Evolutionary conservation across 2,888 invertebrate species (phyloP), one percentile per base, ranked within the genome.

Genomic region (Orthonevra nobilis): DNA sequence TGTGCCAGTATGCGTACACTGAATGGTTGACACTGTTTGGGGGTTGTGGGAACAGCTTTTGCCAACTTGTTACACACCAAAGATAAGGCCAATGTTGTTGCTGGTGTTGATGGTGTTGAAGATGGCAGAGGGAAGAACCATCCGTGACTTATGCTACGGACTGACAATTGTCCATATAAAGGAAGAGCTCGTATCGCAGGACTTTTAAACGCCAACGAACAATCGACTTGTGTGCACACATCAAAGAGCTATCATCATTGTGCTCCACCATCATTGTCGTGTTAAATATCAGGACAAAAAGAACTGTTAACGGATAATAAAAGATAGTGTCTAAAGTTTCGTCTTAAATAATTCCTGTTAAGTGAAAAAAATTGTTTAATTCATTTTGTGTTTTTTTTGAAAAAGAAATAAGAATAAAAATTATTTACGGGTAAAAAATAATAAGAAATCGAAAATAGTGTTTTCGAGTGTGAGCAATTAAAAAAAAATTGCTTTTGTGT

Each of bases 41-140:
- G 30, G 34, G 10, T 28, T 42, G 30, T 42, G 23, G 7, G 44
- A 61, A 56, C 34, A 61, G 72, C 73, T 73, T 79, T 73, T 56
- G 44, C 73, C 79, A 79, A 79, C 79, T 79, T 79, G 79, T 79
- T 79, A 79, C 79, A 79, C 79, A 61, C 73, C 73, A 73, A 79
- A 68, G 68, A 66, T 66, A 68, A 26, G 30, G 14, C 26, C 20
- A n/a, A 17, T 30, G 54, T 32, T 64, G 63, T 38, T 64, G 28
- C 17, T 20, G 26, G 48, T 42, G 44, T 10, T 54, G 32, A 23
- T 30, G 19, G 12, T 50, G 58, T 19, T 42, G 10, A 20, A 42
- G 30, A 46, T 48, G 36, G 32, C 20, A 68, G 63, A 72, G 64
- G 64, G 70, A 60, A 72, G 77, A 66, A 64, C 44, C 26, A 30